These are phyloP conservation scores for Manduca sexta DNA, from an alignment of 1,140 invertebrate genomes.

Conservation along the genomic window DNA sequence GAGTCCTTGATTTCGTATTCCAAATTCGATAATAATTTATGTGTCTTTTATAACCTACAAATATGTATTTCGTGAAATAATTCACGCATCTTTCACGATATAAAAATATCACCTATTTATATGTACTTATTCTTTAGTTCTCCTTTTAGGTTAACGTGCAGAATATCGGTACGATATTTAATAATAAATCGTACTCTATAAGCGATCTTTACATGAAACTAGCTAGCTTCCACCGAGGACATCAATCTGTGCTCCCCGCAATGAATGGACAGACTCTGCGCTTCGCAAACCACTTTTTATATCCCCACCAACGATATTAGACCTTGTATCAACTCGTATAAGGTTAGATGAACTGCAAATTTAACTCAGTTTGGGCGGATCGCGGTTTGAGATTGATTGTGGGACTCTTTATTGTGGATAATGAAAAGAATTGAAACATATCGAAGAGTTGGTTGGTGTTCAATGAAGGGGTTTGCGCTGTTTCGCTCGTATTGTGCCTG, in stretches of 20 bases:
- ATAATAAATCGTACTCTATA: constrained; percentile 28
- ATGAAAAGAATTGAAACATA: constrained; percentile 63
- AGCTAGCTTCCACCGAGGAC: constrained; percentile 49
- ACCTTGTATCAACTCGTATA: constrained; percentile 24
- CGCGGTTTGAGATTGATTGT: constrained; percentile 56
- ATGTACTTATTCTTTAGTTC: too few species aligned
- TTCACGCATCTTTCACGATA: too few species aligned
- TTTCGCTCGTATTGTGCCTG: too few species aligned
- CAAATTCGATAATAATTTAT: too few species aligned
- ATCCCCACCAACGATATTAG: constrained; percentile 6
- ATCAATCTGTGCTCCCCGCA: constrained; percentile 65
- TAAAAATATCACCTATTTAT: too few species aligned
- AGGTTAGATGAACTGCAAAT: constrained; percentile 9
- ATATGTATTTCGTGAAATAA: too few species aligned
- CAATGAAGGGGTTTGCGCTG: neutral
- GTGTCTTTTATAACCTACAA: too few species aligned
- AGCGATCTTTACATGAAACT: constrained; percentile 40
- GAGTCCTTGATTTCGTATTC: too few species aligned
- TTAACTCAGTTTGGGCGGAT: constrained; percentile 29
- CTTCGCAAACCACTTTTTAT: constrained; percentile 20
- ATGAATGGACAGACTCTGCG: constrained; percentile 56
- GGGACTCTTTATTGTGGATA: constrained; percentile 54
- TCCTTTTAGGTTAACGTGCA: neutral
- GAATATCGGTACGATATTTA: neutral
- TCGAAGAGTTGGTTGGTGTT: constrained; percentile 24